Percentiles rank a stretch among this genome's conserved stretches.
phyloP scores from a whole-genome alignment of 2,888 invertebrate species.

The Drosophila infuscata region DNA sequence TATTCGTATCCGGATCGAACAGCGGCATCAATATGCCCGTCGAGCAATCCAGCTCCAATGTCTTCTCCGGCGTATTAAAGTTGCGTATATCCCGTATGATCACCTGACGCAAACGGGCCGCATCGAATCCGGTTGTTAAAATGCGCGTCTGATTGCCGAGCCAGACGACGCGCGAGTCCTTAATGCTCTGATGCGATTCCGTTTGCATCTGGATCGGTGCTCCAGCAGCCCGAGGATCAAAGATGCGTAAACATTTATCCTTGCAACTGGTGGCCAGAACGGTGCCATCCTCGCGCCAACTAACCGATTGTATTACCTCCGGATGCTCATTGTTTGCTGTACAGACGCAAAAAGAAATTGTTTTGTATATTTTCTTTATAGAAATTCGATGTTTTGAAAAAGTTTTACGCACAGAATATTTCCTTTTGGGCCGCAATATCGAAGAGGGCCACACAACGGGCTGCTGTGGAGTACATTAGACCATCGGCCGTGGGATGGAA shows the following conservation, averaged over 20 bases:
- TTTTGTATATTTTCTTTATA: too few relatives aligned
- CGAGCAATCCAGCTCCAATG: slow-evolving; percentile 93
- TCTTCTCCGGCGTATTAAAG: slow-evolving; percentile 91
- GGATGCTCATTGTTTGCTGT: slow-evolving; percentile 90
- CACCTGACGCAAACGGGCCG: slow-evolving; percentile 94
- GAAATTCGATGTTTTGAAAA: too few relatives aligned
- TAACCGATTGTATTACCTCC: slow-evolving; percentile 95
- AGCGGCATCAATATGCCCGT: slow-evolving; percentile 96
- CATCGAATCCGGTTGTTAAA: slow-evolving; percentile 95
- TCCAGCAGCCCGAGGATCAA: slow-evolving; percentile 91
- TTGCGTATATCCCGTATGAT: slow-evolving; percentile 95
- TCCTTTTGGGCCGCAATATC: slow-evolving; percentile 94
- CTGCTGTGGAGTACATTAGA: slow-evolving; percentile 94
- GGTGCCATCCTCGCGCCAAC: slow-evolving; percentile 95
- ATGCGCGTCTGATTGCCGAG: slow-evolving; percentile 93
- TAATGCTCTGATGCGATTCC: slow-evolving; percentile 94
- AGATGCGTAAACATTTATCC: slow-evolving; percentile 94
- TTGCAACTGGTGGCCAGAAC: slow-evolving; percentile 94
- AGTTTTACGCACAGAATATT: slow-evolving; percentile 88
- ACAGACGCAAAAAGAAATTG: background rate
- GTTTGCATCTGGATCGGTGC: slow-evolving; percentile 88
- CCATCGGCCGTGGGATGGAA: slow-evolving; percentile 97
- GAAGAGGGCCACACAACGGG: slow-evolving; percentile 93
- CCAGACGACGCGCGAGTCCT: slow-evolving; percentile 96
- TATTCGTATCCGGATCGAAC: slow-evolving; percentile 96